A percentile compares a stretch with the other conserved stretches of the same genome.
phyloP scores from a whole-genome alignment of 2,888 invertebrate species.

The Leptothorax acervorum region DNA sequence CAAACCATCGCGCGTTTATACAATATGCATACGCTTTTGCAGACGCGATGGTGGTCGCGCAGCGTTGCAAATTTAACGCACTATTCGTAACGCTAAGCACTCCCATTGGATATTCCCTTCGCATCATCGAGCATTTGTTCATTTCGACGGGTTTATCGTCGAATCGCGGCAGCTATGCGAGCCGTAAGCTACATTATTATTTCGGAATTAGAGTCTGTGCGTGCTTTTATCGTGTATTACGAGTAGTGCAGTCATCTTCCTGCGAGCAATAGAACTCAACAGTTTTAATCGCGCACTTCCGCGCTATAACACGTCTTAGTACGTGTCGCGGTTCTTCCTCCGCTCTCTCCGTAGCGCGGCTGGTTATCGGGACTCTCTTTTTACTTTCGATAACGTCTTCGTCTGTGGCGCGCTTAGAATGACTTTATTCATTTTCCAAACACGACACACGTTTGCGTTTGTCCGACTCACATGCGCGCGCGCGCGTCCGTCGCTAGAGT shows the following conservation, averaged over 20 bases:
- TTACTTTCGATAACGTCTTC: slow-evolving; percentile 13
- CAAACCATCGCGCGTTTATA: slow-evolving; percentile 50
- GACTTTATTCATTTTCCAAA: slow-evolving; percentile 74
- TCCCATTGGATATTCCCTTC: slow-evolving; percentile 52
- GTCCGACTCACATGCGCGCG: slow-evolving; percentile 60
- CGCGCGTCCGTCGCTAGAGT: slow-evolving; percentile 66
- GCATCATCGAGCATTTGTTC: slow-evolving; percentile 51
- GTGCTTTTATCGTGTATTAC: slow-evolving; percentile 12
- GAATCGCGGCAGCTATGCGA: slow-evolving; percentile 16
- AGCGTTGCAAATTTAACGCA: slow-evolving; percentile 47
- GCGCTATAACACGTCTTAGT: neutral
- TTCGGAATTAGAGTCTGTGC: slow-evolving; percentile 31
- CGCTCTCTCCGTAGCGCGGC: neutral
- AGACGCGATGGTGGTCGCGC: slow-evolving; percentile 27
- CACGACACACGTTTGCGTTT: slow-evolving; percentile 56
- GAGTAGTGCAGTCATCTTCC: neutral
- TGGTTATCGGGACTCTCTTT: slow-evolving; percentile 35
- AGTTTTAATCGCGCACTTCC: slow-evolving; percentile 27
- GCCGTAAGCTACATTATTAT: slow-evolving; percentile 36
- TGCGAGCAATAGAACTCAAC: neutral
- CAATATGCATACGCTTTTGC: slow-evolving; percentile 50
- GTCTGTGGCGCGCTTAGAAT: slow-evolving; percentile 58
- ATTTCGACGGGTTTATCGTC: slow-evolving; percentile 42
- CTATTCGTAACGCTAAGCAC: slow-evolving; percentile 51
- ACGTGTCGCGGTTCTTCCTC: neutral